These are phyloP conservation scores for Glaucomys volans DNA, from an alignment of 2,113 vertebrate species.

Conservation along the genomic window DNA sequence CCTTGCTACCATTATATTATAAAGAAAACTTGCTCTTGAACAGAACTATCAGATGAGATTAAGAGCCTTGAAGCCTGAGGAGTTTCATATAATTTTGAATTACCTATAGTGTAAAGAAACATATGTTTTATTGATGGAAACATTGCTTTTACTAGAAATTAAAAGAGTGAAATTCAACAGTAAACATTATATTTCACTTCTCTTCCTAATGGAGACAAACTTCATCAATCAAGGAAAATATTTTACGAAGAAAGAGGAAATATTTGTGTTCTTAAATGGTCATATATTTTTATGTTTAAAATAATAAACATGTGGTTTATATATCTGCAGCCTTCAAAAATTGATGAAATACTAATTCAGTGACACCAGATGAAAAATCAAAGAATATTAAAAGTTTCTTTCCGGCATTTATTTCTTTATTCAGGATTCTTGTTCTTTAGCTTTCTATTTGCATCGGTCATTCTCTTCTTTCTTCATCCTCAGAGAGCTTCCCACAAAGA, in stretches of 20 bases:
- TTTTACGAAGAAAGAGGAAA: background rate
- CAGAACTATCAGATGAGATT: background rate
- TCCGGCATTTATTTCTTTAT: background rate
- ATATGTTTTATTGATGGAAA: background rate
- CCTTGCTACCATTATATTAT: background rate
- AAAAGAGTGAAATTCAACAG: background rate
- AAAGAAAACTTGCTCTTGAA: background rate
- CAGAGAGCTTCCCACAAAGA: background rate
- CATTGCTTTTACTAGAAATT: background rate
- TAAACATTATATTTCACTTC: background rate
- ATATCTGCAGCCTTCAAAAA: background rate
- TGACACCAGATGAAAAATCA: background rate
- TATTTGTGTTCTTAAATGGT: background rate
- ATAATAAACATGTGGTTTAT: background rate
- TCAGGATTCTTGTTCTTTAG: background rate
- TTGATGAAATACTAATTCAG: background rate
- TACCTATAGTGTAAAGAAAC: background rate
- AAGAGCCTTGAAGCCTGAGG: background rate
- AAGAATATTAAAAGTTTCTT: background rate
- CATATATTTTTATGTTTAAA: background rate
- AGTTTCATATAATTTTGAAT: background rate
- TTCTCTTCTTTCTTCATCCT: background rate
- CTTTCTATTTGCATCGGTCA: background rate
- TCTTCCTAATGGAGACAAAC: background rate
- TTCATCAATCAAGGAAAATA: background rate